phyloP scores from a whole-genome alignment of 2,797 vertebrate genomes.

The Podargus strigoides region DNA sequence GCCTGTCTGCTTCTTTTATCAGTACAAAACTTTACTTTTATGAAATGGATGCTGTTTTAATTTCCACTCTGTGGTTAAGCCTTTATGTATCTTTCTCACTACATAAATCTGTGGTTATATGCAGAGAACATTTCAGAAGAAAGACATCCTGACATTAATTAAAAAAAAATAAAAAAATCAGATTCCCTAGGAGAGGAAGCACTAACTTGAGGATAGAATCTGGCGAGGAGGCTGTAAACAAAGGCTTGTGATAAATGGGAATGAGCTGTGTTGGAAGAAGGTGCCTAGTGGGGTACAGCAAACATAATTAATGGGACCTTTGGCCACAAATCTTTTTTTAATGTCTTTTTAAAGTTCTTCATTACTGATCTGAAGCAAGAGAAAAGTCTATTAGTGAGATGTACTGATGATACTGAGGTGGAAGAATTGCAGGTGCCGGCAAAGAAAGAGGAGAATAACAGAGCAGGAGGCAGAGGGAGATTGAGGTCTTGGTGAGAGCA shows the following conservation, averaged over 20 bases:
- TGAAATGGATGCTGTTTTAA: not conserved
- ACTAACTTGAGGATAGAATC: slow-evolving; percentile 2
- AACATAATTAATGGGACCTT: slow-evolving; percentile 52
- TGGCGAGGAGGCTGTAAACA: not conserved
- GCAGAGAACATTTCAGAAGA: not conserved
- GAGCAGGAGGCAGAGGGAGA: not conserved
- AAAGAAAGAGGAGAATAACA: not conserved
- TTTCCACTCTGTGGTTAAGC: slow-evolving; percentile 3
- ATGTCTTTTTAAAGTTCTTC: slow-evolving; percentile 58
- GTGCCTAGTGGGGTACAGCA: slow-evolving; percentile 30
- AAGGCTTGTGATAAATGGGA: slow-evolving; percentile 42
- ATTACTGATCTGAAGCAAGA: slow-evolving; percentile 42
- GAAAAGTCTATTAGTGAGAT: slow-evolving; percentile 8
- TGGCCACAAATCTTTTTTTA: slow-evolving; percentile 55
- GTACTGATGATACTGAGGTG: not conserved
- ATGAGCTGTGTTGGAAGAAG: not conserved
- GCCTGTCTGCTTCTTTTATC: not conserved
- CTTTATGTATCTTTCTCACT: not conserved
- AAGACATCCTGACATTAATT: slow-evolving; percentile 1
- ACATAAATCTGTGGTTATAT: not conserved
- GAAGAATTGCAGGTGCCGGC: not conserved
- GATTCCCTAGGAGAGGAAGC: not conserved
- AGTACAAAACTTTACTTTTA: not conserved
- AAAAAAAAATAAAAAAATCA: not conserved
- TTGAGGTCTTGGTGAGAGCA: not conserved